Base-by-base conservation (phyloP, 2,797 vertebrate genomes). In the Centropyge bicolor region DNA sequence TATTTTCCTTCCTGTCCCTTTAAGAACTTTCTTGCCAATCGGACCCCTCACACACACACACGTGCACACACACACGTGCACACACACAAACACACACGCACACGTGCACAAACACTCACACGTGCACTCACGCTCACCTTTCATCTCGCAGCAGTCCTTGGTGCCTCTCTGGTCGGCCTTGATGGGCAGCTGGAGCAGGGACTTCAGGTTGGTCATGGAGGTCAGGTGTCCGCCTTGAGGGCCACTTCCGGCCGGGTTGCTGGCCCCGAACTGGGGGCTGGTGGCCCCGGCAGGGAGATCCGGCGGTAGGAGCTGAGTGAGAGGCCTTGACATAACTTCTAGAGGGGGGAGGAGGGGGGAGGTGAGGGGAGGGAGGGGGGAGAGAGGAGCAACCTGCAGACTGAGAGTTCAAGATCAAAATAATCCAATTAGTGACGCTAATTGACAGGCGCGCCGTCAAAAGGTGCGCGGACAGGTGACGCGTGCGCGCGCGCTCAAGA, bases 171-270 rank as follows among this genome's bases (percentile, higher is more conserved):
- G 95, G 77, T 97, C 96, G 80, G 91, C 95, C 92, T 98, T 98
- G 93, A 96, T 95, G 67, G 97, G 97, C 85, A 97, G 95, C 87
- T 98, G 97, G 16, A 98, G 96, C 76, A 98, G 95, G 38, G 95
- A 95, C 88, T 97, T 97, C 61, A 98, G 91, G 89, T 95, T 97
- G 82, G 96, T 95, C 95, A 97, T 96, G 74, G 96, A 93, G 86
- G 94, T 95, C 88, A 95, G 87, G 87, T 94, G 96, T 81, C 94
- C 96, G 35, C 92, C 91, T 62, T 92, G 95, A 62, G 94, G 92
- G 74, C 86, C 93, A 80, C 90, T 92, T 73, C 88, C 89, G 22
- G 93, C 90, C 70, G 90, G 90, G 81, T 85, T 92, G 41, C 75
- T 89, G 85, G 91, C 88, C 86, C 95, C 95, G 36, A 95, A 94